phyloP scores from a whole-genome alignment of 2,888 invertebrate genomes.

The Drosophila hamatofila region DNA sequence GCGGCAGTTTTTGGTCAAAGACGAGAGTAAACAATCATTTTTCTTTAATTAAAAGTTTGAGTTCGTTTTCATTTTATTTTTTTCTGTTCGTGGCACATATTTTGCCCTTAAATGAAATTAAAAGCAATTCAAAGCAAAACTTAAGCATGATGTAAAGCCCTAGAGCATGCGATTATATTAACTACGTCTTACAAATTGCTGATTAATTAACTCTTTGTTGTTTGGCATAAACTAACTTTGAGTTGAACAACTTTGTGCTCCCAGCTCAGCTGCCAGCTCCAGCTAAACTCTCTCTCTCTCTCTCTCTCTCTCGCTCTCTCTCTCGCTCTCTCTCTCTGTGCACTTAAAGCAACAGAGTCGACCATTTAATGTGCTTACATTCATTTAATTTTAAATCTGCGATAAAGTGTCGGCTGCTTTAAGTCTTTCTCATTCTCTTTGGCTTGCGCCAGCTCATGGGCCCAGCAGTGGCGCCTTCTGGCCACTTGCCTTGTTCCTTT shows the following conservation, averaged over 20 bases:
- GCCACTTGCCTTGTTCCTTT: conserved; percentile 30
- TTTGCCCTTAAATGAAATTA: not conserved
- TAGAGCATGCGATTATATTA: conserved; percentile 52
- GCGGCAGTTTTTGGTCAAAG: not conserved
- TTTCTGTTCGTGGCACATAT: not conserved
- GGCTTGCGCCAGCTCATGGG: too few species aligned
- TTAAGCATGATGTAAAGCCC: conserved; percentile 41
- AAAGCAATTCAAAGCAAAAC: conserved; percentile 21
- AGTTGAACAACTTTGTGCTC: conserved; percentile 50
- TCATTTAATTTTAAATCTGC: conserved; percentile 75
- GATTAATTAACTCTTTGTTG: conserved; percentile 74
- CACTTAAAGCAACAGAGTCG: conserved; percentile 59
- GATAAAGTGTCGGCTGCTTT: conserved; percentile 73
- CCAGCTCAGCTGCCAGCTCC: conserved; percentile 1
- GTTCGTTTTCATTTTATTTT: not conserved
- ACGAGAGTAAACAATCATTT: conserved; percentile 1
- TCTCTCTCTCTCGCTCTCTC: not conserved
- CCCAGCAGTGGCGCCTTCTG: not conserved
- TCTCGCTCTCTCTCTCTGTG: not conserved
- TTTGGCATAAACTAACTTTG: conserved; percentile 61
- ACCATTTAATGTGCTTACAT: conserved; percentile 78
- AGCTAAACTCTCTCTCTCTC: conserved; percentile 9
- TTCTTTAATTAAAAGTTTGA: conserved; percentile 16
- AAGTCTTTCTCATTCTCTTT: conserved; percentile 37
- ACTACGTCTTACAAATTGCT: conserved; percentile 64